Evolutionary conservation across 2,113 vertebrate species (phyloP), one percentile per base, ranked within the genome.

Genomic region (Marmota monax): DNA sequence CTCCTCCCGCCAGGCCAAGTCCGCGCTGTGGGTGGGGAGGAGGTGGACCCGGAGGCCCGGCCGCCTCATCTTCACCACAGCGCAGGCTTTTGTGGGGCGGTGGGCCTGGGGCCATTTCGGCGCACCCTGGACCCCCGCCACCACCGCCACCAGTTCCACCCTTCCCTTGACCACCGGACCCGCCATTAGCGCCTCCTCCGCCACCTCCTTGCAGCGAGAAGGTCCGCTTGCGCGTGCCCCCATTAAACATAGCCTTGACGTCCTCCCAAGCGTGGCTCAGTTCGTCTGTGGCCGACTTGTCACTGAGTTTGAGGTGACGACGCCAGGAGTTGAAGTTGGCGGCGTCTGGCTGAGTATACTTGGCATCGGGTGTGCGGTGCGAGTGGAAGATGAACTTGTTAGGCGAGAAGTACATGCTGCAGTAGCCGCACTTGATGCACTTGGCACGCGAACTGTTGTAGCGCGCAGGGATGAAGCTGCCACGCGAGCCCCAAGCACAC

Each of bases 201-300:
- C 98, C 96, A 27, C 97, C 96, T 14, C 98, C 98, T 88, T 99
- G 98, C 97, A 99, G 96, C 5, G 99, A 99, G 97, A 99, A 99
- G 92, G 99, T 99, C 97, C 99, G 98, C 98, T 99, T 99, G 90
- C 99, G 99, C 78, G 99, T 99, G 48, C 99, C 99, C 11, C 99
- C 99, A 87, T 99, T 99, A 97, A 99, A 99, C 99, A 99, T 99
- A 98, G 99, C 99, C 98, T 99, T 99, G 74, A 99, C 99, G 72
- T 99, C 99, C 98, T 99, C 99, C 99, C 99, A 99, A 32, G 99
- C 99, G 97, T 99, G 99, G 96, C 98, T 98, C 92, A 99, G 97
- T 45, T 99, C 99, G 0, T 99, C 99, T 0, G 99, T 96, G 70
- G 99, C 96, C 67, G 97, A 98, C 94, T 99, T 99, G 94, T 99